Conservation (phyloP, 2,113 vertebrate genomes). For the Chionodraco myersi region DNA sequence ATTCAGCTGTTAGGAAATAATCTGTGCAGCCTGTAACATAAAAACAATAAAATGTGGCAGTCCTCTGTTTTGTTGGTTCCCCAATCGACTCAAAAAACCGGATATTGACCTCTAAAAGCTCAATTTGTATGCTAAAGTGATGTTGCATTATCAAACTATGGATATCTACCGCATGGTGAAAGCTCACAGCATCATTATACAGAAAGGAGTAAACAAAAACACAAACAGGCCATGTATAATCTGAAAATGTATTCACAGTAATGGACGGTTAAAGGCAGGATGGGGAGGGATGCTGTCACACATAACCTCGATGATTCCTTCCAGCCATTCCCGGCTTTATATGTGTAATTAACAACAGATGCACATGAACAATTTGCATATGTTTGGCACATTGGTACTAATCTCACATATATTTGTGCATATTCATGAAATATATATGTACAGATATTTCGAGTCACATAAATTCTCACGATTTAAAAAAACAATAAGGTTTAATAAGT, state of each 20-base stretch:
- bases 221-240: slow-evolving; percentile 58
- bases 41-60: background rate
- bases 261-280: slow-evolving; percentile 59
- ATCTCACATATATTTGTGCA: slow-evolving; percentile 79
- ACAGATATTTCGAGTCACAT: slow-evolving; percentile 58
- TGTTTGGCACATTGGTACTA: slow-evolving; percentile 81
- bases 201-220: slow-evolving; percentile 49
- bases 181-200: slow-evolving; percentile 47
- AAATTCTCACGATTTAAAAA: slow-evolving; percentile 40
- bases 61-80: slow-evolving; percentile 17
- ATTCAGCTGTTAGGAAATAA: slow-evolving; percentile 36
- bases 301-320: slow-evolving; percentile 75
- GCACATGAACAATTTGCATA: slow-evolving; percentile 83
- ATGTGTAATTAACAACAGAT: slow-evolving; percentile 85
- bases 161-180: slow-evolving; percentile 48
- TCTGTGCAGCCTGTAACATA: slow-evolving; percentile 15
- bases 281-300: slow-evolving; percentile 57
- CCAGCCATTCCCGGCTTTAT: slow-evolving; percentile 79
- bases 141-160: slow-evolving; percentile 37
- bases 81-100: slow-evolving; percentile 16
- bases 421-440: slow-evolving; percentile 73
- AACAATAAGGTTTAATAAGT: slow-evolving; percentile 4
- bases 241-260: slow-evolving; percentile 63
- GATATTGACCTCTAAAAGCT: slow-evolving; percentile 26
- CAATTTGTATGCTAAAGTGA: slow-evolving; percentile 20